Evolutionary conservation across 2,888 invertebrate genomes (phyloP), one percentile per base, ranked within the genome.

Genomic region (Dexiosoma caninum): DNA sequence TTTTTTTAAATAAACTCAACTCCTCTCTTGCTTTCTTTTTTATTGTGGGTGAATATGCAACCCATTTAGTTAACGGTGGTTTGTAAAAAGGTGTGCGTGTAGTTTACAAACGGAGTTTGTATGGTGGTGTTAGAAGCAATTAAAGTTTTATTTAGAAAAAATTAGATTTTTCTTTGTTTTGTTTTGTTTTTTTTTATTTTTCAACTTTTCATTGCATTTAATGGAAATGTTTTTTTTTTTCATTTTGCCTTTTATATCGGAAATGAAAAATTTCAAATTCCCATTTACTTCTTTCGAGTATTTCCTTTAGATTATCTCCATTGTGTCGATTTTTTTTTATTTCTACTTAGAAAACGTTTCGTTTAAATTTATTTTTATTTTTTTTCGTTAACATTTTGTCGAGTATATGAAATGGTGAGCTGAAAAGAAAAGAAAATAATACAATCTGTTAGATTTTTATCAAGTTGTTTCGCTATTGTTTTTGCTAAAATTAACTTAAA

Each of bases 231-330:
- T 32, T 9, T 4, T 74, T 55, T 60, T 10, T 14, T 53, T 6
- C 51, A 23, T 14, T 16, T 27, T 66, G 71, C 46, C 35, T 60
- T 40, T 44, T 49, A 35, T 51, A 64, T 69, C 77, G 81, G 81
- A 81, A 77, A 81, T 81, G 62, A 69, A 77, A 77, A 67, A 51
- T 44, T 71, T 80, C 67, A 60, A 70, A 62, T 55, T 46, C 59
- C 27, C 21, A 67, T 72, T 66, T 80, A 53, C 71, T 71, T 64
- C 32, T 42, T 69, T 57, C 21, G 40, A 40, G 27, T 16, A 37
- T 71, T 32, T 16, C 40, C 16, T 75, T 32, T 14, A 0, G 1
- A 40, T 23, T 6, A 8, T 49, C 2, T 40, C 23, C 19, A 8
- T 62, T 16, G 6, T 19, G 23, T 46, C 46, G 23, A 2, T 27